Percentiles rank a stretch among this genome's conserved stretches.
Evolutionary conservation across 2,113 vertebrate species (phyloP).

Genomic region (Lampris incognitus): DNA sequence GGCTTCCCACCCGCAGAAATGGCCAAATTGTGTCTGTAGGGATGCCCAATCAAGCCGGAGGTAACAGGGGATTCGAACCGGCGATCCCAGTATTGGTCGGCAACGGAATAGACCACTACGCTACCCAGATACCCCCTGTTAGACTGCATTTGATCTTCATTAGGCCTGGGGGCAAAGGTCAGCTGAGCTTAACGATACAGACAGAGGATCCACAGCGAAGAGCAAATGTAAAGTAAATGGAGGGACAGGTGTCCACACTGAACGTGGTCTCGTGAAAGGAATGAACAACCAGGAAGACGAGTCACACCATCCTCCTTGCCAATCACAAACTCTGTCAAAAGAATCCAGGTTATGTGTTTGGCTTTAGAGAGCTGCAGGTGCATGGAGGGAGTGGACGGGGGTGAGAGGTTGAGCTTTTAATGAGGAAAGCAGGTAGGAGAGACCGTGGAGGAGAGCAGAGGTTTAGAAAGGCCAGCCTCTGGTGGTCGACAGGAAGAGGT

Average conservation of each 20-base stretch:
- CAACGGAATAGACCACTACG: too few species aligned
- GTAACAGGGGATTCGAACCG: too few species aligned
- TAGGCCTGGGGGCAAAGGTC: background rate
- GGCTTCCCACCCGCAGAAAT: too few species aligned
- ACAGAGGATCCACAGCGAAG: background rate
- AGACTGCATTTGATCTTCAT: background rate
- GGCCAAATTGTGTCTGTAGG: too few species aligned
- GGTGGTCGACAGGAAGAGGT: slow-evolving; percentile 54
- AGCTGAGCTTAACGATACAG: background rate
- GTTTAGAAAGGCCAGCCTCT: slow-evolving; percentile 58
- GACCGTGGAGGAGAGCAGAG: slow-evolving; percentile 71
- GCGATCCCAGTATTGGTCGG: too few species aligned
- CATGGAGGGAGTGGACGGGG: slow-evolving; percentile 38
- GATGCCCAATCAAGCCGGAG: too few species aligned
- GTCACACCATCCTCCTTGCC: slow-evolving; percentile 45
- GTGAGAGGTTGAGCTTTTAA: slow-evolving; percentile 77
- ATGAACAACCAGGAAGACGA: slow-evolving; percentile 26
- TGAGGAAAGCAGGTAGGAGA: slow-evolving; percentile 69
- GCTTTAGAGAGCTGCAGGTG: slow-evolving; percentile 50
- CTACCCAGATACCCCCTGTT: background rate
- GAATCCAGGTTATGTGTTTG: slow-evolving; percentile 11
- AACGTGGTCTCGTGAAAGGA: slow-evolving; percentile 42
- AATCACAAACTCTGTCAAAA: slow-evolving; percentile 57
- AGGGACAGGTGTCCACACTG: slow-evolving; percentile 42
- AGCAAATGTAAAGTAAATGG: slow-evolving; percentile 43